Evolutionary conservation across 2,888 invertebrate genomes (phyloP), one percentile per base, ranked within the genome.

Genomic region (Tuberolachnus salignus): DNA sequence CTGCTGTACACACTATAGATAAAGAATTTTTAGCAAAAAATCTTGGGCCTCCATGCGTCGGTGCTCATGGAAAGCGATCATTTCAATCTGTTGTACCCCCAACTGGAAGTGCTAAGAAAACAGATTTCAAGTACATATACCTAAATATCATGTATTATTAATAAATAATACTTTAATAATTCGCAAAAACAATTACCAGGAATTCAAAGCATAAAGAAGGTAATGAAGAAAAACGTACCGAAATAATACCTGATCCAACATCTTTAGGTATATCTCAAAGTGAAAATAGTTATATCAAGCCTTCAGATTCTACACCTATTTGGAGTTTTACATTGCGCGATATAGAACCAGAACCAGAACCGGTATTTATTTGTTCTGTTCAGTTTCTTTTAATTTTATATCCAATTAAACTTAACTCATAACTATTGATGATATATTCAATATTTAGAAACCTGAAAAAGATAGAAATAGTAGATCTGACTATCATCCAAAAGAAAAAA

Each of bases 151-250:
- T 21, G 3, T 11, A 11, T 21, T 26, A 59, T 1, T 26, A 23
- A 26, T 59, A 26, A n/a, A 3, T 64, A 46, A 2, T 72, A 72
- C 9, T 73, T 4, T 55, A 64, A 64, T 64, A 53, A 34, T 55
- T 59, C 10, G 6, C 10, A 46, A 53, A 34, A 21, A 34, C 51
- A 53, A 23, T 53, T 1, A 42, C 46, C 13, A 78, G 78, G n/a
- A 67, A 34, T 78, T 69, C 78, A n/a, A 78, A 78, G 59, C 78
- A 78, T 4, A 78, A 78, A 75, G 75, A 75, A 69, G 49, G 78
- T 14, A 78, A 61, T 59, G 78, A 78, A 21, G 78, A 78, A 49
- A 78, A 78, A n/a, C 57, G 78, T 34, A 51, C 26, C 59, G 78
- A 78, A 14, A 3, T 78, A 16, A 21, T 69, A 59, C 69, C 49